These are phyloP conservation scores for Drosophila greeni DNA, from an alignment of 2,888 invertebrate genomes.

Conservation along the genomic window DNA sequence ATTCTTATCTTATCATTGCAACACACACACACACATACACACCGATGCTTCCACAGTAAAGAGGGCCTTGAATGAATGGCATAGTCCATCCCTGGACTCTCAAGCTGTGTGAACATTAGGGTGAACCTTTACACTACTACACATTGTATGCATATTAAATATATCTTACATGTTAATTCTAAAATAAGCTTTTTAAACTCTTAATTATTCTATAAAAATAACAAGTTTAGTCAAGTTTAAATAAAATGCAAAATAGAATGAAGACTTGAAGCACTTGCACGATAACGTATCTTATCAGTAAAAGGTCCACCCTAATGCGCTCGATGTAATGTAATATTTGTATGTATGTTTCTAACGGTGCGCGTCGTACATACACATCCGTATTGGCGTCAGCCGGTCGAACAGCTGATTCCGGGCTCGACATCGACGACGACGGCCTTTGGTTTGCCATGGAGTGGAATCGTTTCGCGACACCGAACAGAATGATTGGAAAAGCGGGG, in stretches of 20 bases:
- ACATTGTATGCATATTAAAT: too few species aligned
- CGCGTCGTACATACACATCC: background rate
- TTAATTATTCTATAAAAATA: background rate
- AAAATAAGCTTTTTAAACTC: too few species aligned
- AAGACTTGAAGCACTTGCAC: background rate
- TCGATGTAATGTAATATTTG: constrained; percentile 7
- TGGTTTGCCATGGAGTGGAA: constrained; percentile 13
- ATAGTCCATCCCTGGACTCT: background rate
- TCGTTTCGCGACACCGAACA: constrained; percentile 14
- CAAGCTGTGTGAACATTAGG: background rate
- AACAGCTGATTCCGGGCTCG: constrained; percentile 36
- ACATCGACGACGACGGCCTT: background rate
- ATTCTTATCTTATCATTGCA: background rate
- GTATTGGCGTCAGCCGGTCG: constrained; percentile 16
- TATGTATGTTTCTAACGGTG: constrained; percentile 3
- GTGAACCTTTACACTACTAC: background rate
- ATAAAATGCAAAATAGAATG: background rate
- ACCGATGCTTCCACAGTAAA: background rate
- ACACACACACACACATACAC: too few species aligned
- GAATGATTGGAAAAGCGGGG: constrained; percentile 41
- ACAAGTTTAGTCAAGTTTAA: background rate
- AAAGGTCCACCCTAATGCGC: constrained; percentile 10
- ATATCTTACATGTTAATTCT: too few species aligned
- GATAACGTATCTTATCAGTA: background rate
- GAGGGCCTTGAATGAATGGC: background rate